Evolutionary conservation across 2,888 invertebrate genomes (phyloP).

Genomic region (Icerya purchasi): DNA sequence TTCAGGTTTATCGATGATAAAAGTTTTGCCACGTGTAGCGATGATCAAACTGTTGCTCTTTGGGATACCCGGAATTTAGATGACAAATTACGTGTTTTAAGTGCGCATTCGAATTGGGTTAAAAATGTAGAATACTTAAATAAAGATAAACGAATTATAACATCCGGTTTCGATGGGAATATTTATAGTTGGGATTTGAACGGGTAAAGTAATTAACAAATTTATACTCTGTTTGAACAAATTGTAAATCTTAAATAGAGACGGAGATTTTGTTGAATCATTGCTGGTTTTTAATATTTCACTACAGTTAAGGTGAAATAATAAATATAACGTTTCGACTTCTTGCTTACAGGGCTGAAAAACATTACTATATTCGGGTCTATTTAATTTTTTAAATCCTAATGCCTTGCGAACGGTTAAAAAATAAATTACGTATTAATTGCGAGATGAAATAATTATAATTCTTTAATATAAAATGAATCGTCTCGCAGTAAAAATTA

Average conservation of each 20-base stretch:
- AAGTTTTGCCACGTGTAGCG: constrained; percentile 81
- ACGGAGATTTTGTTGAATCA: not conserved
- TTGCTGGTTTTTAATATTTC: constrained; percentile 7
- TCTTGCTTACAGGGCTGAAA: no score
- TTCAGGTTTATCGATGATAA: constrained; percentile 73
- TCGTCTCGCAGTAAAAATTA: no score
- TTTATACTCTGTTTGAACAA: not conserved
- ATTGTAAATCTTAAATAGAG: not conserved
- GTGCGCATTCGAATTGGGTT: constrained; percentile 86
- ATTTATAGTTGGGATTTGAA: constrained; percentile 89
- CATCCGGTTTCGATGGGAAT: constrained; percentile 80
- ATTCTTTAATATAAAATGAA: no score
- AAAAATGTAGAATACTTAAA: constrained; percentile 86
- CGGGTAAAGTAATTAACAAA: constrained; percentile 29
- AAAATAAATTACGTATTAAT: no score
- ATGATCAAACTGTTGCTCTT: constrained; percentile 74
- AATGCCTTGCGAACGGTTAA: no score
- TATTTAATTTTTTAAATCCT: no score
- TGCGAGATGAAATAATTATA: no score
- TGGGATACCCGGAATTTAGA: constrained; percentile 82
- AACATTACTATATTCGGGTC: no score
- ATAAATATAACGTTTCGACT: no score
- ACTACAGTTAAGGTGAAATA: no score
- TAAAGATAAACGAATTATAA: constrained; percentile 60
- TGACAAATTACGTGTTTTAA: constrained; percentile 48